Evolutionary conservation across 2,888 invertebrate genomes (phyloP).

Genomic region (Pediacus dermestoides): DNA sequence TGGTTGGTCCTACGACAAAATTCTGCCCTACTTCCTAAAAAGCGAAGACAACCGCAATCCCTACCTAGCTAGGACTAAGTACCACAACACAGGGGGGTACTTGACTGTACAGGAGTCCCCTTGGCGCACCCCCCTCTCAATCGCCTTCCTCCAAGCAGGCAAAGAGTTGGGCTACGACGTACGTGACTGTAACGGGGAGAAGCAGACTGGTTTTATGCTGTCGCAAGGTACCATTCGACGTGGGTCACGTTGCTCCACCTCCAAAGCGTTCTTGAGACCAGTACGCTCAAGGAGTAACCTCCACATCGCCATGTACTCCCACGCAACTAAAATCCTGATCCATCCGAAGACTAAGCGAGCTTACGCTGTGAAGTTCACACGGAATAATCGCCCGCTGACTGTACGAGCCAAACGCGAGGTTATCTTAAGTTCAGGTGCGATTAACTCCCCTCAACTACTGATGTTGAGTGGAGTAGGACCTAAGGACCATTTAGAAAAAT

Average conservation of each 20-base stretch:
- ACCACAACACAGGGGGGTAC: conserved; percentile 76
- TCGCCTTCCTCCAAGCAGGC: conserved; percentile 81
- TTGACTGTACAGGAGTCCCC: conserved; percentile 81
- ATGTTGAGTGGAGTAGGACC: conserved; percentile 91
- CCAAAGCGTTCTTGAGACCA: conserved; percentile 83
- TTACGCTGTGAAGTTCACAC: conserved; percentile 70
- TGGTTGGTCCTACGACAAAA: conserved; percentile 82
- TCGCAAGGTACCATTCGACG: conserved; percentile 70
- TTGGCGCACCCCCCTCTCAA: conserved; percentile 75
- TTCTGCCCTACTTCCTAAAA: conserved; percentile 80
- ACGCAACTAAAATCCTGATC: conserved; percentile 66
- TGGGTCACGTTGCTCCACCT: conserved; percentile 81
- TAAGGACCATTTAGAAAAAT: conserved; percentile 66
- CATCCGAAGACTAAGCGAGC: conserved; percentile 67
- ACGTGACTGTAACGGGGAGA: conserved; percentile 77
- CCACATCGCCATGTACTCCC: conserved; percentile 74
- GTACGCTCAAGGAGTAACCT: conserved; percentile 73
- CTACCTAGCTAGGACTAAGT: conserved; percentile 69
- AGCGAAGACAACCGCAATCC: conserved; percentile 87
- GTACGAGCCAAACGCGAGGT: conserved; percentile 77
- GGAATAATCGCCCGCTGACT: conserved; percentile 61
- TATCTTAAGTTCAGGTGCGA: conserved; percentile 81
- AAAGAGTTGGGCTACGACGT: conserved; percentile 77
- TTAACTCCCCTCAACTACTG: conserved; percentile 83
- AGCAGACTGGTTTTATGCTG: conserved; percentile 83